Evolutionary conservation across 2,888 invertebrate genomes (phyloP).

Genomic region (Rhopalosiphum nymphaeae): DNA sequence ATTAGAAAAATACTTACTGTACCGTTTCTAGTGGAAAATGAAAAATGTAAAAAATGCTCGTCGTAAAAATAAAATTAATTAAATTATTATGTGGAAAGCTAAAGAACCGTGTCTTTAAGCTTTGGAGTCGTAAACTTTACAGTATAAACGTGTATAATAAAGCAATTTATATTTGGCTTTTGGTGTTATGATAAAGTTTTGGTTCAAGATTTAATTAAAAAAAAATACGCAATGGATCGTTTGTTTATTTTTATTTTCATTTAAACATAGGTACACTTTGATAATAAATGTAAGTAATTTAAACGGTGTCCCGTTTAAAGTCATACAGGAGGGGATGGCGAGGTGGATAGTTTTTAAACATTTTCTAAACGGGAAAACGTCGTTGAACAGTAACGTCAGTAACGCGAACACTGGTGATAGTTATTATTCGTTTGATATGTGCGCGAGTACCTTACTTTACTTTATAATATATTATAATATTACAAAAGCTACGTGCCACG

Average conservation of each 20-base stretch:
- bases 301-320: neutral
- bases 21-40: neutral
- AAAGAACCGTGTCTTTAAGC: slow-evolving; percentile 11
- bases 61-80: slow-evolving; percentile 34
- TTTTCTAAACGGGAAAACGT: neutral
- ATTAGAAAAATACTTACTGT: neutral
- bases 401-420: neutral
- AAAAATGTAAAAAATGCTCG: neutral
- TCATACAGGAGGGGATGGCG: neutral
- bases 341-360: neutral
- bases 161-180: neutral
- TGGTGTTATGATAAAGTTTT: neutral
- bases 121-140: slow-evolving; percentile 16
- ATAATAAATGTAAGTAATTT: neutral
- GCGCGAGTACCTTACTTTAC: neutral
- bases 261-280: neutral
- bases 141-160: slow-evolving; percentile 37
- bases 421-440: neutral
- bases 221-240: neutral
- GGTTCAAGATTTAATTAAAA: slow-evolving; percentile 46
- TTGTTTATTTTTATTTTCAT: neutral
- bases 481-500: neutral
- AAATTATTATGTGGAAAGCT: slow-evolving; percentile 31
- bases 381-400: neutral
- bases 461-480: neutral